Conservation (phyloP, 2,888 invertebrate genomes). For the Hipparchia sbordonii region DNA sequence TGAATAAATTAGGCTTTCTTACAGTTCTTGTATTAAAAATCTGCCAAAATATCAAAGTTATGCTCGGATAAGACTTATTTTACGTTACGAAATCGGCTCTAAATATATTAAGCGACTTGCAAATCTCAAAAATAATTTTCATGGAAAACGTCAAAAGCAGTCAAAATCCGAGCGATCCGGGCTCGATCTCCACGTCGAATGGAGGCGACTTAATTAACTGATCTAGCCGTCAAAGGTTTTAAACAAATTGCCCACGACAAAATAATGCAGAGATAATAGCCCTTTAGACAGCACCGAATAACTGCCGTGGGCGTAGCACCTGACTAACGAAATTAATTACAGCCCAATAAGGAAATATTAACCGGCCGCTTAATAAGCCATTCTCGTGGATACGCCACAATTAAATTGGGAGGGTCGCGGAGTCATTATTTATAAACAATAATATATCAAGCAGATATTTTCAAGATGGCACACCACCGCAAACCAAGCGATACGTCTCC, state of each 20-base stretch:
- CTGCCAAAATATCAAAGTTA: too few species aligned
- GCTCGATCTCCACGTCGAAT: constrained; percentile 49
- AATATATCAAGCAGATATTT: constrained; percentile 82
- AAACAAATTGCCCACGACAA: constrained; percentile 77
- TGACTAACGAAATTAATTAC: constrained; percentile 82
- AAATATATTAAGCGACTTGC: not conserved
- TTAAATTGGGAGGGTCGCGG: constrained; percentile 79
- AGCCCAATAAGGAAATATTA: constrained; percentile 80
- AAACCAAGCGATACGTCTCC: constrained; percentile 61
- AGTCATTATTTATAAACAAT: constrained; percentile 82
- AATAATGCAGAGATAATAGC: constrained; percentile 78
- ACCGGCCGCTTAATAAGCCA: constrained; percentile 81
- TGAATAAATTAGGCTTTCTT: too few species aligned
- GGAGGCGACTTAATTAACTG: constrained; percentile 70
- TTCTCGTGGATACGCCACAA: constrained; percentile 78
- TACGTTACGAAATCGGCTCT: too few species aligned
- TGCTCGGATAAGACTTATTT: too few species aligned
- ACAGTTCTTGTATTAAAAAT: too few species aligned
- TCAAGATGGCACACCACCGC: constrained; percentile 77
- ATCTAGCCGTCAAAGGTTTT: constrained; percentile 74
- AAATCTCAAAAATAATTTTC: constrained; percentile 21
- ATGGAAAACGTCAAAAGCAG: constrained; percentile 26
- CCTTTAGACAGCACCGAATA: constrained; percentile 59
- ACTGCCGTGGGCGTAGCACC: constrained; percentile 73
- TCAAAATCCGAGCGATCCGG: constrained; percentile 39